Base-by-base conservation (phyloP, 1,140 invertebrate genomes). In the Panagrolaimus sp. region DNA sequence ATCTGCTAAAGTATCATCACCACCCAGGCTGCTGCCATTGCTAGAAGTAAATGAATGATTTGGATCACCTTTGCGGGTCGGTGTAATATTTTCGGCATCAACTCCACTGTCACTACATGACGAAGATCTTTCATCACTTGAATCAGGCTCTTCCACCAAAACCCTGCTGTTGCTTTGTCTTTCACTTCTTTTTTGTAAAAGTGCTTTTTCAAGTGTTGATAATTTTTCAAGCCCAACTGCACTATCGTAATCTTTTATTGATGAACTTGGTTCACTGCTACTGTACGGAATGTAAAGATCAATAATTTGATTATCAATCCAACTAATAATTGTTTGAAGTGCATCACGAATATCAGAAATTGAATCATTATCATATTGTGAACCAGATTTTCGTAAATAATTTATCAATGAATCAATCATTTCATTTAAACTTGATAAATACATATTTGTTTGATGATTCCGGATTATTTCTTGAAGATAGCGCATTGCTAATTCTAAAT, bases 371-470 rank as follows among this genome's bases (percentile, higher is more conserved):
- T 28, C 28, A 28, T 58, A 58, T 8, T 26, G 10, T 12, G 12
- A 2, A 5, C 21, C 21, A 26, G 52, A 58, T 21, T 21, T 58
- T 58, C 28, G 21, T 1, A 58, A 14, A 14, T 58, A 58, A 28
- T 28, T 58, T 26, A 58, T 58, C 52, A 58, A 21, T 10, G 52
- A 21, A 58, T 58, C 52, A 58, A 58, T 58, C 52, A 58, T 58
- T 58, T 58, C 52, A 58, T 58, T 58, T 28, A 58, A 58, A 28
- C 52, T 58, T 21, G 52, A 26, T 21, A 26, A 58, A 28, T 58
- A 58, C 52, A 58, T 58, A 21, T 58, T 28, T 12, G 17, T 58
- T 21, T 58, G 52, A 28, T 28, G 21, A 58, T 58, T 58, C 21
- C 52, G 52, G 17, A 58, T 58, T 26, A 58, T 28, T 28, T 58